Evolutionary conservation across 2,113 vertebrate genomes (phyloP).

Genomic region (Progne subis): DNA sequence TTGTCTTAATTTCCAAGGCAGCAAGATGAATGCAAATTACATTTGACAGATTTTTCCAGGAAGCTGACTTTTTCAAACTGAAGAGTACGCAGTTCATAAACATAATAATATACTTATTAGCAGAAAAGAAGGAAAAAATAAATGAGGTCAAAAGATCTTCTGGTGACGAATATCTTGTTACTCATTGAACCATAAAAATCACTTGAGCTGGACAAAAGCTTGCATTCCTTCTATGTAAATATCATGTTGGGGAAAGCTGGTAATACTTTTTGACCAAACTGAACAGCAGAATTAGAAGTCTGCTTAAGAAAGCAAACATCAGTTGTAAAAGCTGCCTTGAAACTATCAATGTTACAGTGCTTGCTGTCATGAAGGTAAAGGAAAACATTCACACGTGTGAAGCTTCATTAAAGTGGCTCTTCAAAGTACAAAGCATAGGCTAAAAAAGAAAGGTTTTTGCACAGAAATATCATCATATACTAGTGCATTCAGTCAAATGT

Average conservation of each 20-base stretch:
- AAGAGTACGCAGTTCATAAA: neutral
- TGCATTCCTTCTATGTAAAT: slow-evolving; percentile 33
- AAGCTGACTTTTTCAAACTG: neutral
- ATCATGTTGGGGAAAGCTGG: neutral
- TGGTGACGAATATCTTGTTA: slow-evolving; percentile 27
- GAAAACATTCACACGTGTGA: neutral
- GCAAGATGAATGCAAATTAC: neutral
- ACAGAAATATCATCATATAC: neutral
- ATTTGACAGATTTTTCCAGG: neutral
- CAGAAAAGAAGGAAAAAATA: neutral
- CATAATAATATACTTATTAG: slow-evolving; percentile 4
- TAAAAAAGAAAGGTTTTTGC: neutral
- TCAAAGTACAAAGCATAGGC: neutral
- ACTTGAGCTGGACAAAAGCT: neutral
- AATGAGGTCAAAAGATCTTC: neutral
- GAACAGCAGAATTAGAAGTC: slow-evolving; percentile 27
- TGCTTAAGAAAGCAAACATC: slow-evolving; percentile 31
- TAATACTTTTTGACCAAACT: slow-evolving; percentile 1
- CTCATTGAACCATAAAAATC: slow-evolving; percentile 20
- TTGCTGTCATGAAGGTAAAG: neutral
- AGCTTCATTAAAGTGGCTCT: neutral
- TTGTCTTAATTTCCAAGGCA: neutral
- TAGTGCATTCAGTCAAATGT: neutral
- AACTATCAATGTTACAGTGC: neutral
- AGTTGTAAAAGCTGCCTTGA: neutral